Evolutionary conservation across 23 tunicate genomes (phyloP), one percentile per base, ranked within the genome.

Genomic region (Styela clava): DNA sequence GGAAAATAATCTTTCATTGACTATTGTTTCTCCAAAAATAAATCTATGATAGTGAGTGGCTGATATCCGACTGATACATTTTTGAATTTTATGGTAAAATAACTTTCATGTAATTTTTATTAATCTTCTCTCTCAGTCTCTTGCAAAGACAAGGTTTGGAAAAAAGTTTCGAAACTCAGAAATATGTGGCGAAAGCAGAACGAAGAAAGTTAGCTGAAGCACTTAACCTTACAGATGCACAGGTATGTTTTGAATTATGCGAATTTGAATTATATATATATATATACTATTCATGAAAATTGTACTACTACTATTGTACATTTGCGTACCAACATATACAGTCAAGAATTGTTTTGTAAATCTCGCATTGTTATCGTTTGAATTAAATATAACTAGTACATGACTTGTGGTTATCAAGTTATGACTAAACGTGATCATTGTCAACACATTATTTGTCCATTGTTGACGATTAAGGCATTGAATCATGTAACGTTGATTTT

Each of bases 131-230:
- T 36, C 31, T 21, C 83, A 91, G 97, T 79, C 34, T 91, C 22
- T 52, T 73, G 73, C 97, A 91, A 79, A 34, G 97, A 31, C 88
- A 88, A 3, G 97, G 91, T 18, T 65, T 91, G 36, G 97, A 91
- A 67, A 91, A 86, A 74, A 91, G 97, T 68, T 91, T 91, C 64
- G 88, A 91, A 74, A 79, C 79, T 2, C 90, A 88, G 35, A 91
- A 91, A 70, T 91, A 91, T 74, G 97, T 91, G 7, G 97, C 97
- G 0, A 91, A 91, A 62, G 91, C 91, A n/a, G 97, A 91, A 35
- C 44, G 97, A 35, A 83, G 78, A 52, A 85, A 83, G 16, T 68
- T 91, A 51, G 97, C 97, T 19, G 91, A 91, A 67, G 85, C 91
- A 22, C 80, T 91, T 7, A 89, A 88, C n/a, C 86, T 91, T 24